Evolutionary conservation across 2,888 invertebrate genomes (phyloP).

Genomic region (Eristalis arbustorum): DNA sequence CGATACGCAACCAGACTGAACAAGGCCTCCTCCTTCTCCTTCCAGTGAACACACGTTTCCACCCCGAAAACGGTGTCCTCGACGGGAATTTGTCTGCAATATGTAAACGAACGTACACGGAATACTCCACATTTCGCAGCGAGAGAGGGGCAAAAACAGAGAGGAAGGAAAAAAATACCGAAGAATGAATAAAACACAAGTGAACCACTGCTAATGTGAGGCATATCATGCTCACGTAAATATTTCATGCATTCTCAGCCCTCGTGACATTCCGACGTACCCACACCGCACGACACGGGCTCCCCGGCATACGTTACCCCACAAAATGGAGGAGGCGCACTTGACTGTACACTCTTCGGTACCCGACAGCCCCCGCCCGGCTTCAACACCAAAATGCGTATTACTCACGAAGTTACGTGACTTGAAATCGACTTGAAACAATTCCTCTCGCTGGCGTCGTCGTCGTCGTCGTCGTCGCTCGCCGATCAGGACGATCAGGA

Average conservation of each 20-base stretch:
- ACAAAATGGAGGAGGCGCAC: neutral
- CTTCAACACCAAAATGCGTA: slow-evolving; percentile 59
- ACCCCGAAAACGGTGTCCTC: too few relatives aligned
- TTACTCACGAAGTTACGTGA: slow-evolving; percentile 64
- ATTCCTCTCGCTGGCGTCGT: slow-evolving; percentile 14
- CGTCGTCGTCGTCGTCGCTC: neutral
- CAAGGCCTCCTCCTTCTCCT: neutral
- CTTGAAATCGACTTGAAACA: slow-evolving; percentile 58
- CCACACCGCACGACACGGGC: neutral
- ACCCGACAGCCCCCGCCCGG: neutral
- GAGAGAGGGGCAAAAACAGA: too few relatives aligned
- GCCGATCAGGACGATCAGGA: neutral
- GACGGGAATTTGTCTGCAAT: neutral
- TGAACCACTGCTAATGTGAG: neutral
- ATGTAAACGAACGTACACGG: neutral
- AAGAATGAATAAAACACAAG: neutral
- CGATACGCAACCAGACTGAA: neutral
- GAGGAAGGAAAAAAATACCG: neutral
- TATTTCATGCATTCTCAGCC: neutral
- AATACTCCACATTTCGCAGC: neutral
- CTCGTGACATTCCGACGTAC: neutral
- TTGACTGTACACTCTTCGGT: too few relatives aligned
- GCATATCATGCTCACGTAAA: neutral
- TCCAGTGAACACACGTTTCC: too few relatives aligned
- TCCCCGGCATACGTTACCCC: neutral